phyloP scores from a whole-genome alignment of 2,797 vertebrate species.

The Lophius americanus region DNA sequence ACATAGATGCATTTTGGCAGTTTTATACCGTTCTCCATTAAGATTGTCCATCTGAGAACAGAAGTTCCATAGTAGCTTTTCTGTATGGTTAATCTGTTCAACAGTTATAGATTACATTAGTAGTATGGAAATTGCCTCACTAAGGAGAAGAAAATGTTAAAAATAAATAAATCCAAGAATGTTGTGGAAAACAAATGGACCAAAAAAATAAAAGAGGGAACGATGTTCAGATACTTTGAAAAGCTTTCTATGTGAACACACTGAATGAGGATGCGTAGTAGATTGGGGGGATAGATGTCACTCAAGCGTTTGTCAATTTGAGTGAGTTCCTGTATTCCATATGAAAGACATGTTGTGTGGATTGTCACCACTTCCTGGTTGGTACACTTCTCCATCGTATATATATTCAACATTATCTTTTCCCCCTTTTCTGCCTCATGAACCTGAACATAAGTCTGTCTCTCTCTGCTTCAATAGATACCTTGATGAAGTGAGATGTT shows the following conservation, averaged over 20 bases:
- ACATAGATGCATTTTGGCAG: conserved; percentile 34
- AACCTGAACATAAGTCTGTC: conserved; percentile 17
- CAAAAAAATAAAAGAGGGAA: conserved; percentile 21
- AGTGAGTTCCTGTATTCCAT: background rate
- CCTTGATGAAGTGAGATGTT: no score
- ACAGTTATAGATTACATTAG: background rate
- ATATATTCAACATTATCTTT: background rate
- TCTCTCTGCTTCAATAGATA: background rate
- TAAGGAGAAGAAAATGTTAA: no score
- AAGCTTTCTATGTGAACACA: conserved; percentile 18
- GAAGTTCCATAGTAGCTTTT: conserved; percentile 36
- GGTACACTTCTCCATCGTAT: background rate
- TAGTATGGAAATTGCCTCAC: no score
- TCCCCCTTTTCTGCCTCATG: background rate
- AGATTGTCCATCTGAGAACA: conserved; percentile 15
- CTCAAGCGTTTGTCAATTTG: conserved; percentile 28
- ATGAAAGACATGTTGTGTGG: conserved; percentile 32
- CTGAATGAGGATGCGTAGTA: conserved; percentile 19
- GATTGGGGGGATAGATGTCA: conserved; percentile 12
- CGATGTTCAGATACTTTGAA: conserved; percentile 29
- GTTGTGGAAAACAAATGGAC: no score
- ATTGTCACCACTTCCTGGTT: background rate
- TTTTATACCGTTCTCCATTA: conserved; percentile 8
- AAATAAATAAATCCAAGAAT: no score
- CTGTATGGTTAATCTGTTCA: conserved; percentile 36